Evolutionary conservation across 2,113 vertebrate genomes (phyloP), one percentile per base, ranked within the genome.

Genomic region (Acrocephalus kingi): DNA sequence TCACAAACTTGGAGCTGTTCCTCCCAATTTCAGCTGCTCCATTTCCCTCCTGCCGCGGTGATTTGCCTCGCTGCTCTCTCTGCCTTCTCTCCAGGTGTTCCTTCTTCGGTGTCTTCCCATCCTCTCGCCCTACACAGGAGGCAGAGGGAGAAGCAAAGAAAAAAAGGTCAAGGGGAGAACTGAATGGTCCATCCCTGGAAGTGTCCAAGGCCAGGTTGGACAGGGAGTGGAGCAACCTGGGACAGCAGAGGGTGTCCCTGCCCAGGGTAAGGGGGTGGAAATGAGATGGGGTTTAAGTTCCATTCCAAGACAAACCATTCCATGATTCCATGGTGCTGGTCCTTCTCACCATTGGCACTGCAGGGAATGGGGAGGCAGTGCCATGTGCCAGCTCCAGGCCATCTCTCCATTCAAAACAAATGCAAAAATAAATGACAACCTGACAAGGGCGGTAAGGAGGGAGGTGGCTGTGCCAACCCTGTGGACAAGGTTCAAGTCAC

Each of bases 401-500:
- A 1, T 16, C 41, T 35, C 43, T 22, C 73, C 56, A 7, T n/a
- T 11, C 18, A 45, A 84, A 68, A 83, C 3, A 43, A 89, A 68
- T 52, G 56, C 27, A 75, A 63, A 97, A 78, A 48, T n/a, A 51
- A 87, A 52, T 5, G 35, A 39, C 41, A 84, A 33, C 45, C 23
- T 7, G 3, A 30, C 30, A 46, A 35, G 27, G 31, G 62, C 25
- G 68, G 39, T 27, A 35, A 78, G 66, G 74, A 54, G 78, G n/a
- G 49, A 72, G 45, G 22, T 15, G 55, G 22, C 0, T 10, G 5
- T 43, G 20, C 35, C 35, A 33, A 1, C 8, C 1, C 0, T 15
- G 43, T 20, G 12, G 22, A 41, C 30, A 30, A 55, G 33, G 37
- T 54, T 82, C 28, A 28, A 61, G 11, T 27, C 49, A 4, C 21